A percentile compares a stretch with the other conserved stretches of the same genome.
Evolutionary conservation across 2,797 vertebrate genomes (phyloP).

Genomic region (Myotis daubentonii): DNA sequence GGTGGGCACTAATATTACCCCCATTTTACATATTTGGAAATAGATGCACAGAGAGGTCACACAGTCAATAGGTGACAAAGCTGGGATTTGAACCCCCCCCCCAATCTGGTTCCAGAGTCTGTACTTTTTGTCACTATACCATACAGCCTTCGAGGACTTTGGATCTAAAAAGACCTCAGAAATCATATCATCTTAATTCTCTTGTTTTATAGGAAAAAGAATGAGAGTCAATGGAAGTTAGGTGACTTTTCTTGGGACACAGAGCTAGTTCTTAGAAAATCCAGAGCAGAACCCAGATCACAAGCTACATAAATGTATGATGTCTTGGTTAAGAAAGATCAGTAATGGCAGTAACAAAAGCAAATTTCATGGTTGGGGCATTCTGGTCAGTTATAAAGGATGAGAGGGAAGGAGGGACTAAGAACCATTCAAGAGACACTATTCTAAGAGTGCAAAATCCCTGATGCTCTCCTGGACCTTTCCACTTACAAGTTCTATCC

Average conservation of each 20-base stretch:
- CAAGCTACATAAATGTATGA: not conserved
- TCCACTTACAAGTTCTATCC: not conserved
- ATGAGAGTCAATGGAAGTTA: not conserved
- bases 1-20: not conserved
- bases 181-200: slow-evolving; percentile 5
- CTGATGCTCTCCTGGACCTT: not conserved
- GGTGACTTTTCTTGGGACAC: not conserved
- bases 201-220: slow-evolving; percentile 36
- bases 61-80: not conserved
- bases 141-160: not conserved
- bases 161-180: slow-evolving; percentile 23
- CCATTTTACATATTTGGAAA: not conserved
- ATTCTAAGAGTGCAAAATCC: slow-evolving; percentile 1
- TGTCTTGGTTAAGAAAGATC: not conserved
- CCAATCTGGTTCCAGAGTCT: not conserved
- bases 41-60: not conserved
- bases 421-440: not conserved
- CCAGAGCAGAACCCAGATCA: not conserved
- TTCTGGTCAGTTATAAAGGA: not conserved
- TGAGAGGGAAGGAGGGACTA: not conserved
- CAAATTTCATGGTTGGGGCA: not conserved
- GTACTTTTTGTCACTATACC: not conserved
- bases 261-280: not conserved
- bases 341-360: not conserved
- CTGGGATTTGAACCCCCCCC: not conserved